Conservation (phyloP, 92 coral and sea anemone genomes). For the Nematostella vectensis region DNA sequence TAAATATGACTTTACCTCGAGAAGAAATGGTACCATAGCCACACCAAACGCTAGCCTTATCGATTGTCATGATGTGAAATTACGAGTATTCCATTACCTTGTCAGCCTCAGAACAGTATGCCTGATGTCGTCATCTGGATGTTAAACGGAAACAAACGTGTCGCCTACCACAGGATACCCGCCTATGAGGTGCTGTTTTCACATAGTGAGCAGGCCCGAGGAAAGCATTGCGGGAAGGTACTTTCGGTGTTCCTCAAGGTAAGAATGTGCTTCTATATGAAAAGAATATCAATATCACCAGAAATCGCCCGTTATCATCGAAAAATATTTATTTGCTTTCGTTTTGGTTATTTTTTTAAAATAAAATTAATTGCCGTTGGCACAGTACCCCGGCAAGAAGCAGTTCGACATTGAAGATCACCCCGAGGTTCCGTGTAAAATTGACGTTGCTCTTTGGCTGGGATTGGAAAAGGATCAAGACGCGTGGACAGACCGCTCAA, state of each 20-base stretch:
- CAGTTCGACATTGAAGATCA: constrained; percentile 63
- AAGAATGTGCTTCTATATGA: not conserved
- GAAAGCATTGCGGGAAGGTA: constrained; percentile 70
- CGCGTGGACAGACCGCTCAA: constrained; percentile 81
- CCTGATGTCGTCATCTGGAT: constrained; percentile 98
- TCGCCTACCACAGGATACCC: constrained; percentile 93
- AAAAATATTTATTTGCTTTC: too few species aligned
- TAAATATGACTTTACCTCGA: constrained; percentile 12
- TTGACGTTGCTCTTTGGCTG: constrained; percentile 84
- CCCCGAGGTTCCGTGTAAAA: constrained; percentile 87
- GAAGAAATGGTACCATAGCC: too few species aligned
- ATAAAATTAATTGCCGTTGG: not conserved
- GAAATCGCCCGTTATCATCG: not conserved
- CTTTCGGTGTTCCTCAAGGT: constrained; percentile 70
- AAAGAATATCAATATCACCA: not conserved
- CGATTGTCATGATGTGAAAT: too few species aligned
- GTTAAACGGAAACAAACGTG: constrained; percentile 85
- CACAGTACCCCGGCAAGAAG: constrained; percentile 88
- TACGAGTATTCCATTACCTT: not conserved
- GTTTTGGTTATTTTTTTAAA: too few species aligned
- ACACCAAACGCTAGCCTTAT: too few species aligned
- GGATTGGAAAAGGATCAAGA: constrained; percentile 83
- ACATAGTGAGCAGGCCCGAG: constrained; percentile 48
- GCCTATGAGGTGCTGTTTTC: constrained; percentile 78
- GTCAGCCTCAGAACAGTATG: constrained; percentile 96